Conservation (phyloP, 1,140 invertebrate species). For the Bombus confusus region DNA sequence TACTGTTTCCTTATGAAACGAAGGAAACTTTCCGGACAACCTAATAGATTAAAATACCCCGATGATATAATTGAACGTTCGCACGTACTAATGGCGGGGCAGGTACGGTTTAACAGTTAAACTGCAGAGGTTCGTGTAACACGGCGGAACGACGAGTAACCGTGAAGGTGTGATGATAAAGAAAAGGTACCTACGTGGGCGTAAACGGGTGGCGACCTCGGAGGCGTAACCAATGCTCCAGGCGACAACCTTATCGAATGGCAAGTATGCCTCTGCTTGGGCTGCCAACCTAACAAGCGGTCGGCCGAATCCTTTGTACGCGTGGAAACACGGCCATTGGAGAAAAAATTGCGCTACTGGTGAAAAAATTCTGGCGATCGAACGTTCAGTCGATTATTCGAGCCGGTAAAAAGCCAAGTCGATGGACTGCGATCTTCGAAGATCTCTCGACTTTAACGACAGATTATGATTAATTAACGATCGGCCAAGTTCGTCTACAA, state of each 20-base stretch:
- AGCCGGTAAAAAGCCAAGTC: background rate
- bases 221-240: slow-evolving; percentile 61
- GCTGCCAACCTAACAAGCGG: slow-evolving; percentile 43
- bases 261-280: slow-evolving; percentile 48
- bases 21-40: too few relatives aligned
- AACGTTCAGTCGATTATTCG: background rate
- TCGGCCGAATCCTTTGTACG: background rate
- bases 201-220: slow-evolving; percentile 61
- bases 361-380: background rate
- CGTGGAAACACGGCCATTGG: slow-evolving; percentile 12
- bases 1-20: too few relatives aligned
- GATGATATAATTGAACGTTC: slow-evolving; percentile 24
- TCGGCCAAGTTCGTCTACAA: too few relatives aligned
- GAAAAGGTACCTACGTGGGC: slow-evolving; percentile 57
- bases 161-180: slow-evolving; percentile 59
- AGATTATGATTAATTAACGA: too few relatives aligned
- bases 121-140: slow-evolving; percentile 40
- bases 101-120: slow-evolving; percentile 38
- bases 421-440: background rate
- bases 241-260: slow-evolving; percentile 64
- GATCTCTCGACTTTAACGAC: background rate
- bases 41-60: slow-evolving; percentile 33
- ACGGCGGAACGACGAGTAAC: slow-evolving; percentile 41
- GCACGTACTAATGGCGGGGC: slow-evolving; percentile 40
- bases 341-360: background rate